Base-by-base conservation (phyloP, 2,797 vertebrate species). In the Sebastes wilsoni region DNA sequence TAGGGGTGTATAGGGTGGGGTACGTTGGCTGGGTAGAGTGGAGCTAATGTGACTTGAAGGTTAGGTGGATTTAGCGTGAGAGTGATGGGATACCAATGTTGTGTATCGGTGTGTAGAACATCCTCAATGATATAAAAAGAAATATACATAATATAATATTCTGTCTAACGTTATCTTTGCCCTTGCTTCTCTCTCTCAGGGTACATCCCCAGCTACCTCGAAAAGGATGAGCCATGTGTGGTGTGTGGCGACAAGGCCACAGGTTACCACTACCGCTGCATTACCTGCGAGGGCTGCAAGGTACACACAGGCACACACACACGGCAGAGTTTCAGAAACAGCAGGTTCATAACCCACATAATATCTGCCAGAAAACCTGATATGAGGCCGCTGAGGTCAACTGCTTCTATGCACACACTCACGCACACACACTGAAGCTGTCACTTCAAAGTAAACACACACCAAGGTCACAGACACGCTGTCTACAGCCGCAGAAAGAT, bases 231-330 rank as follows among this genome's bases (percentile, higher is more conserved):
- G 96, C 98, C 98, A 80, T 99, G 98, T 78, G 98, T 99, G 95
- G 98, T 99, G 94, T 99, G 98, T 93, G 97, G 97, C 85, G 98
- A 99, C 96, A 99, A 98, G 89, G 98, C 98, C 92, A 99, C 98
- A 12, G 98, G 98, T 81, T 99, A 99, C 96, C 98, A 99, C 95
- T 99, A 99, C 95, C 97, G 98, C 94, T 99, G 98, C 95, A 99
- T 99, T 95, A 99, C 98, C 95, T 99, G 98, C 74, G 98, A 99
- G 96, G 98, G 98, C 95, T 99, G 98, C 96, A 99, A 99, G 97
- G 98, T 99, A 93, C n/a, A 0, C 18, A 38, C 68, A n/a, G n/a
- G n/a, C 23, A 0, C 20, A 70, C 49, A 79, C 60, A 60, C 34
- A 55, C 46, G 42, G 16, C 42, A 66, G 25, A 23, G 20, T 32